phyloP scores from a whole-genome alignment of 2,797 vertebrate genomes.

The Lagorchestes hirsutus region DNA sequence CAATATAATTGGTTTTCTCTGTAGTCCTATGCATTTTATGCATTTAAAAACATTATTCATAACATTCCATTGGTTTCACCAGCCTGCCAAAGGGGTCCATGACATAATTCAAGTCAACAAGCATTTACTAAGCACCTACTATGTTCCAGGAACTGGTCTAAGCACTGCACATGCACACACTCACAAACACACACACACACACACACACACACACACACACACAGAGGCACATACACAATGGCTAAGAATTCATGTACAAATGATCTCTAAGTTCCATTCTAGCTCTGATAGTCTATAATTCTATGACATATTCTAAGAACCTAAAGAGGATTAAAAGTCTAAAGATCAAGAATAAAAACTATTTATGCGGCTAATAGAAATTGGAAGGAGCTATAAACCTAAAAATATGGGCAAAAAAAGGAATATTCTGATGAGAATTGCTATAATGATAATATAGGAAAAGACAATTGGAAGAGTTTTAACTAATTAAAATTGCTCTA shows the following conservation, averaged over 20 bases:
- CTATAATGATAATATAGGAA: not conserved
- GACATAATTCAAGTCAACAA: not conserved
- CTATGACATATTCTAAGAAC: not conserved
- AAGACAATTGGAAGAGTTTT: not conserved
- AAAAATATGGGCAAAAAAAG: slow-evolving; percentile 30
- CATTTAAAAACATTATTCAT: not conserved
- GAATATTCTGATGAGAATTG: not conserved
- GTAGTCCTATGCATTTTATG: not conserved
- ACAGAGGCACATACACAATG: not conserved
- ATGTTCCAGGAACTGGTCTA: not conserved
- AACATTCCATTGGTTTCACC: not conserved
- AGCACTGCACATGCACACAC: not conserved
- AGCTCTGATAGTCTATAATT: not conserved
- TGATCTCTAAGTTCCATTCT: not conserved
- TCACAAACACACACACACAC: not conserved
- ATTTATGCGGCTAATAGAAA: not conserved
- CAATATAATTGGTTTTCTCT: not conserved
- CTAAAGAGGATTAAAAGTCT: not conserved
- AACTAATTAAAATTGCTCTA: not conserved
- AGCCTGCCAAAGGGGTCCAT: not conserved
- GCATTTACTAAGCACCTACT: not conserved
- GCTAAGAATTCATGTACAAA: not conserved
- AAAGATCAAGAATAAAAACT: slow-evolving; percentile 9
- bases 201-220: not conserved
- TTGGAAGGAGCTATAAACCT: slow-evolving; percentile 14